Evolutionary conservation across 2,888 invertebrate genomes (phyloP), one percentile per base, ranked within the genome.

Genomic region (Gymnocheta viridis): DNA sequence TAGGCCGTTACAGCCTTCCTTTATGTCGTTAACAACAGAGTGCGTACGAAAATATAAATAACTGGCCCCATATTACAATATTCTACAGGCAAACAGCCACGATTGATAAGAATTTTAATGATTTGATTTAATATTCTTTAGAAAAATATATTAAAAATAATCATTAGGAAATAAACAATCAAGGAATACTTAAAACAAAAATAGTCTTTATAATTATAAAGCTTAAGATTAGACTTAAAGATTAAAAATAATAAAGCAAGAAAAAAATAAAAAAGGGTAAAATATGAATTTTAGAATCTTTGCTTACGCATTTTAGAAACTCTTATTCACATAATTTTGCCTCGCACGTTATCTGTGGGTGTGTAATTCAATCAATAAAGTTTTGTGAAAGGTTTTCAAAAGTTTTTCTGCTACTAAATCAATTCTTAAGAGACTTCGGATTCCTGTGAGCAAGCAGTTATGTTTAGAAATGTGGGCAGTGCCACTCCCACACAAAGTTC

Each of bases 91-190:
- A 14, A 17, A 6, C 62, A 66, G 38, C 47, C 35, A 49, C 27
- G 22, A 14, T 73, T 64, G 79, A 80, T 73, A 73, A 73, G 66
- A 80, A 58, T 72, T 64, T 79, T 72, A 78, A 78, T 78, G 70
- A 69, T 77, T 77, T 77, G 67, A 77, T 67, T 77, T 49, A 77
- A 77, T 77, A 77, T 69, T 69, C 67, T 77, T 54, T 77, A 69
- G 27, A 77, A 77, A 67, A 54, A 24, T 7, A 10, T 27, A 4
- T 9, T 12, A 29, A 54, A 44, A 64, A 66, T 32, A 38, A 51
- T 51, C 27, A 62, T 27, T 38, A 69, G 60, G 38, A 60, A 58
- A 32, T 58, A 64, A 74, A 51, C 38, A 62, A 38, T 51, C 60
- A 35, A 67, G 67, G 14, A 47, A 22, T 12, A 56, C n/a, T 67